Conservation (phyloP, 2,113 vertebrate species). For the Opisthocomus hoazin region DNA sequence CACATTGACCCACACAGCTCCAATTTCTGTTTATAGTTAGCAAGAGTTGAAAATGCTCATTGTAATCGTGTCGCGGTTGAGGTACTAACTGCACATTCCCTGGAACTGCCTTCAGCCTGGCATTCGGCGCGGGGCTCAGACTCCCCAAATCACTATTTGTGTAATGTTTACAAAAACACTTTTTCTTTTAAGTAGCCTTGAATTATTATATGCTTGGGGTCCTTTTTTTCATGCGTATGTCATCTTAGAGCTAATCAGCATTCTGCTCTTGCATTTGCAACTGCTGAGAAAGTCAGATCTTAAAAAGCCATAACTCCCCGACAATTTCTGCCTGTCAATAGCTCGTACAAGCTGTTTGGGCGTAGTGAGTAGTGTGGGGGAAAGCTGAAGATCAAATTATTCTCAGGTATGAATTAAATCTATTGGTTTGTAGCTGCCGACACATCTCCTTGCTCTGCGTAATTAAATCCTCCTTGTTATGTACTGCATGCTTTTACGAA, state of each 20-base stretch:
- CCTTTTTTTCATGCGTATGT: background rate
- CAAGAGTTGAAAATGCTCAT: background rate
- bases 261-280: conserved; percentile 38
- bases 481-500: background rate
- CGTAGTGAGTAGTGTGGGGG: background rate
- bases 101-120: background rate
- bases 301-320: conserved; percentile 40
- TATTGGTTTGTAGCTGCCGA: background rate
- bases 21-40: background rate
- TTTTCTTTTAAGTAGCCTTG: conserved; percentile 18
- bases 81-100: background rate
- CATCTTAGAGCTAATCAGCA: conserved; percentile 52
- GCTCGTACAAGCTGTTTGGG: background rate
- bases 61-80: background rate
- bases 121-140: background rate
- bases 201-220: conserved; percentile 22
- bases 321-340: conserved; percentile 17
- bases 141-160: background rate
- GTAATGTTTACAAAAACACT: background rate
- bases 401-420: conserved; percentile 24
- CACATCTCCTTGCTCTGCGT: background rate
- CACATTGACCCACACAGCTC: background rate
- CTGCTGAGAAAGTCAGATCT: conserved; percentile 57
- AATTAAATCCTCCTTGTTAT: background rate
- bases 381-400: conserved; percentile 34